A percentile compares a stretch with the other conserved stretches of the same genome.
Evolutionary conservation across 2,888 invertebrate genomes (phyloP).

Genomic region (Andrena camellia): DNA sequence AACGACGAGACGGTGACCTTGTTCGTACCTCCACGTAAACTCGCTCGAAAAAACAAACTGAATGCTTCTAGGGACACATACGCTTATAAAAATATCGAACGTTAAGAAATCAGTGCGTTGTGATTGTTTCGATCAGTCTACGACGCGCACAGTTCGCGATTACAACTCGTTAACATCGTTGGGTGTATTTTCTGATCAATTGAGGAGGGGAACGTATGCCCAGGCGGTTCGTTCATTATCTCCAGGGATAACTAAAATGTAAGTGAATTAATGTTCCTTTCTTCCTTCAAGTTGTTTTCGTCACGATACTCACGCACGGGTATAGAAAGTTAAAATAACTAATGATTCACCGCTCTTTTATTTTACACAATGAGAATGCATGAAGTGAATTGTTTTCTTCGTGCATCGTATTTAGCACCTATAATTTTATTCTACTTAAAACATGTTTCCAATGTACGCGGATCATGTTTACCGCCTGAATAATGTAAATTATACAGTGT

Average conservation of each 20-base stretch:
- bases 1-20: conserved; percentile 7
- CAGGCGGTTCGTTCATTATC: conserved; percentile 2
- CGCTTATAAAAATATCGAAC: not conserved
- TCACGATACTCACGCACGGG: no score
- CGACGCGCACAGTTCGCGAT: conserved; percentile 6
- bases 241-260: not conserved
- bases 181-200: not conserved
- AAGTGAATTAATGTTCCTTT: conserved; percentile 6
- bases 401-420: not conserved
- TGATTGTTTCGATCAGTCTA: conserved; percentile 16
- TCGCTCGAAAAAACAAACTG: conserved; percentile 17
- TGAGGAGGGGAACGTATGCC: not conserved
- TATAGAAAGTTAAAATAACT: no score
- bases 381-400: not conserved
- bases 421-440: not conserved
- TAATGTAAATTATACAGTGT: not conserved
- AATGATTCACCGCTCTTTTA: not conserved
- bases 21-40: conserved; percentile 3
- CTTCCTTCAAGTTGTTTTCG: not conserved
- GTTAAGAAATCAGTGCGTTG: not conserved
- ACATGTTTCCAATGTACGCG: not conserved
- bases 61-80: not conserved
- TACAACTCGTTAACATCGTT: conserved; percentile 6
- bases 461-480: not conserved
- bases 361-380: not conserved